Evolutionary conservation across 2,113 vertebrate species (phyloP).

Genomic region (Tetrax tetrax): DNA sequence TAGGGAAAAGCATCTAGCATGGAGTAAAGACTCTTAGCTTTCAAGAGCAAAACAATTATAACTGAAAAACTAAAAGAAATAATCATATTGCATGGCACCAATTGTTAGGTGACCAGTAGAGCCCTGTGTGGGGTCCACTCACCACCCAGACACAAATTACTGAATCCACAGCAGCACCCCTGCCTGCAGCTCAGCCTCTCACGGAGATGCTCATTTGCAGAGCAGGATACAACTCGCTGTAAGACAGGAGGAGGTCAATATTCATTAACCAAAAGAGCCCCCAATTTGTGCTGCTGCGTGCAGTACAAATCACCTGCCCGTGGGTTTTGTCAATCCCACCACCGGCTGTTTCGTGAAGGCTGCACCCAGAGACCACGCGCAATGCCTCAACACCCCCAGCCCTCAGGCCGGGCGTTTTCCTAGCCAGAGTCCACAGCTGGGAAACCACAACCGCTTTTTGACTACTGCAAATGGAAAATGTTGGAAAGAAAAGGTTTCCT

Average conservation of each 20-base stretch:
- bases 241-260: neutral
- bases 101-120: constrained; percentile 6
- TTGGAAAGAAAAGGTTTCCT: neutral
- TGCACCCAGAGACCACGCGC: neutral
- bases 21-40: neutral
- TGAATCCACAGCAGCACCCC: neutral
- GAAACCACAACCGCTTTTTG: neutral
- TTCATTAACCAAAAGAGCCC: neutral
- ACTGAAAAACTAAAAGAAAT: neutral
- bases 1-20: neutral
- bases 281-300: neutral
- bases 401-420: neutral
- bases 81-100: neutral
- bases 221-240: neutral
- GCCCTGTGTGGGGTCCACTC: neutral
- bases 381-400: neutral
- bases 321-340: neutral
- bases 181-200: neutral
- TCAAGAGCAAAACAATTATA: constrained; percentile 1
- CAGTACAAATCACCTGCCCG: neutral
- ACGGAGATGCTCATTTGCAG: neutral
- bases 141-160: neutral
- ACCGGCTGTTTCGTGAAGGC: neutral
- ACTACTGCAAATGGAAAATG: neutral
- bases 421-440: neutral